Evolutionary conservation across 2,888 invertebrate species (phyloP), one percentile per base, ranked within the genome.

Genomic region (Mythimna albipuncta): DNA sequence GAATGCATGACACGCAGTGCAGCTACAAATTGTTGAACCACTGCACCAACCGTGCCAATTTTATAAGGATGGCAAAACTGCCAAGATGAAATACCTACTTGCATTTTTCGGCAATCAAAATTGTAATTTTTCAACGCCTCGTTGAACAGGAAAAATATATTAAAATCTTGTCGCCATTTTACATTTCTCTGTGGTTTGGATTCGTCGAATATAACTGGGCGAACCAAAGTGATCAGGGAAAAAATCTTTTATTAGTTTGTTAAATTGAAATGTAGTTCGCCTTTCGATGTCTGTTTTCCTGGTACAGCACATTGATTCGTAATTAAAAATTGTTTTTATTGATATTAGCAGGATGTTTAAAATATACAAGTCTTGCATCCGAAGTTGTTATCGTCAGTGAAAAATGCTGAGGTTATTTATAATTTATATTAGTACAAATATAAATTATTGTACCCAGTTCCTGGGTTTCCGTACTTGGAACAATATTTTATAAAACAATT

Each of bases 271-370:
- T 64, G 54, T 61, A 65, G 58, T 69, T 72, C 61, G 10, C n/a
- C 41, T 54, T 67, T 69, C 32, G 38, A 75, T 62, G n/a, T 64
- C 26, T 50, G 65, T 67, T 66, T 75, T 69, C 67, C 11, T 50
- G 19, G 67, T 77, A 64, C 11, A 11, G 50, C 57, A 32, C 59
- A 55, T 72, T 61, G 55, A 57, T 69, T 69, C 55, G 64, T 38
- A 52, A 61, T 65, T 59, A 72, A 82, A 82, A 72, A 59, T 52
- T 21, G 32, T 67, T 78, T 66, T 82, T 64, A 69, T 65, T 69
- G 38, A 65, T 69, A 64, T 82, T 68, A 62, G 35, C 32, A 72
- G 78, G 71, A 79, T 77, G 78, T 77, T 13, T 77, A 52, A 9
- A 63, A 63, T 82, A 67, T 70, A 62, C 19, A 65, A 55, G 10